A percentile compares a stretch with the other conserved stretches of the same genome.
These are phyloP conservation scores for Poecilia velifera DNA, from an alignment of 2,797 vertebrate genomes.

Conservation along the genomic window DNA sequence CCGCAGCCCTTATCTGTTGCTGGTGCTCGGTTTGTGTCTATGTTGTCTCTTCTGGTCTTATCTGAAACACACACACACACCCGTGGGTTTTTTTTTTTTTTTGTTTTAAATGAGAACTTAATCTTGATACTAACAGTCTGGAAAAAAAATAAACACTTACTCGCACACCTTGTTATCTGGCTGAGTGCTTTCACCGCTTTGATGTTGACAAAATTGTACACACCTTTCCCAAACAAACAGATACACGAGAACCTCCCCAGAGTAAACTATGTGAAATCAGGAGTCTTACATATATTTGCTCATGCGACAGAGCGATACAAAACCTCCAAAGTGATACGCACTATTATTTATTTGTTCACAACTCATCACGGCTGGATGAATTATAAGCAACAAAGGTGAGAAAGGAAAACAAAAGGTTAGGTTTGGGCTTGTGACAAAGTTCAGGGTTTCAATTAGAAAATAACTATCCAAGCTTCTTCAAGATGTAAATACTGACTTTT, in stretches of 20 bases:
- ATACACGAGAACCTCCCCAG: slow-evolving; percentile 1
- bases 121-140: slow-evolving; percentile 13
- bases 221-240: background rate
- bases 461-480: background rate
- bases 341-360: background rate
- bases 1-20: slow-evolving; percentile 1
- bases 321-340: background rate
- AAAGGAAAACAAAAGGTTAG: background rate
- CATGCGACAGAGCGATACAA: background rate
- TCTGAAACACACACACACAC: slow-evolving; percentile 9
- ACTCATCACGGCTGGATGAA: background rate
- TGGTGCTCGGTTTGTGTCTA: slow-evolving; percentile 8
- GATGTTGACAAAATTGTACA: slow-evolving; percentile 9
- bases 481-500: background rate
- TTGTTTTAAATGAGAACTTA: slow-evolving; percentile 19
- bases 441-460: background rate
- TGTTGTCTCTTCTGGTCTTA: slow-evolving; percentile 18
- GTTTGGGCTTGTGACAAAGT: background rate
- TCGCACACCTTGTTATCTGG: slow-evolving; percentile 27
- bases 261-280: slow-evolving; percentile 8
- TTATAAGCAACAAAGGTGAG: background rate
- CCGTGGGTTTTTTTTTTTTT: slow-evolving; percentile 12
- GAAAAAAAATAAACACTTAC: slow-evolving; percentile 14
- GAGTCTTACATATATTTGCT: background rate
- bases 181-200: slow-evolving; percentile 24